A percentile compares a stretch with the other conserved stretches of the same genome.
Evolutionary conservation across 2,888 invertebrate species (phyloP).

Genomic region (Philaethria dido): DNA sequence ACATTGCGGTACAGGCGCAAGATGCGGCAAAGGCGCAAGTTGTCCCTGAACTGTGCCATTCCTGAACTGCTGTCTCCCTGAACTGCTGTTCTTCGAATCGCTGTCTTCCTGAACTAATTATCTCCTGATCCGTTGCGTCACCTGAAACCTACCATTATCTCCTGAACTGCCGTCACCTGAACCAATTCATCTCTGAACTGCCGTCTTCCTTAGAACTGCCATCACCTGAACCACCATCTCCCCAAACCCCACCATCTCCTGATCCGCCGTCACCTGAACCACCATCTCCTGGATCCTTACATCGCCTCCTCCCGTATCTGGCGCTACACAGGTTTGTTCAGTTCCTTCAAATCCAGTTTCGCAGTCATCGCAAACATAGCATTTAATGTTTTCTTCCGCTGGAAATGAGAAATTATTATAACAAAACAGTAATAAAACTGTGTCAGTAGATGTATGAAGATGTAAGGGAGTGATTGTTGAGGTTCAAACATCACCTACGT

Average conservation of each 20-base stretch:
- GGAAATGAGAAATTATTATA: not conserved
- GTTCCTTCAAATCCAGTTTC: not conserved
- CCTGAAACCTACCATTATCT: not conserved
- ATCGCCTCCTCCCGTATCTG: not conserved
- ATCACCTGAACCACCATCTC: not conserved
- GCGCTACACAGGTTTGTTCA: not conserved
- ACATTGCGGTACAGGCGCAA: too few relatives aligned
- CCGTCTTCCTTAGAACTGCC: not conserved
- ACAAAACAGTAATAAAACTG: too few relatives aligned
- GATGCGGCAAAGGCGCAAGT: too few relatives aligned
- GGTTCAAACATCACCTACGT: too few relatives aligned
- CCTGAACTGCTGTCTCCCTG: not conserved
- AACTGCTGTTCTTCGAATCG: not conserved
- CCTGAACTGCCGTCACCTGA: not conserved
- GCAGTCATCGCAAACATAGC: not conserved
- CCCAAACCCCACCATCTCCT: not conserved
- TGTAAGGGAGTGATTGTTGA: too few relatives aligned
- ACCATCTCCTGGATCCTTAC: not conserved
- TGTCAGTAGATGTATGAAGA: too few relatives aligned
- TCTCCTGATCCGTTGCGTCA: not conserved
- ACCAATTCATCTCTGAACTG: not conserved
- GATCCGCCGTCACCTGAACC: not conserved
- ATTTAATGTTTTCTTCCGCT: not conserved
- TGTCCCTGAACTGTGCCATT: not conserved
- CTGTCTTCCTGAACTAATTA: not conserved